Percentiles rank a stretch among this genome's conserved stretches.
Conservation (phyloP, 30 jellyfish, hydroid and myxozoan genomes). For the Hydractinia echinata region DNA sequence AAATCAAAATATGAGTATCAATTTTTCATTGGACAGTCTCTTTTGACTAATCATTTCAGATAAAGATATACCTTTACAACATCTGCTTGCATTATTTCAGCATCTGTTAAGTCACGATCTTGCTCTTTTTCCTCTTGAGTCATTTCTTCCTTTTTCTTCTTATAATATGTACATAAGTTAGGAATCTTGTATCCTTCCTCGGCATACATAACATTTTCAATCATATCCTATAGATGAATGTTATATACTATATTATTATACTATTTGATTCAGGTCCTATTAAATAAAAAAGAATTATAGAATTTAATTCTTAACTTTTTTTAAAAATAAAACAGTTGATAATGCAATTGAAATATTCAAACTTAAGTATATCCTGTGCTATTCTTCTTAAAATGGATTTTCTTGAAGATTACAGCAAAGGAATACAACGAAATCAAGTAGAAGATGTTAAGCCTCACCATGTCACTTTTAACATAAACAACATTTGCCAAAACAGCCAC, state of each 20-base stretch:
- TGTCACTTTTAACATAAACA: constrained; percentile 45
- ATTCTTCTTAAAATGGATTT: too few relatives aligned
- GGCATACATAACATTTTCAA: constrained; percentile 30
- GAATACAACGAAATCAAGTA: too few relatives aligned
- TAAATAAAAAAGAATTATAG: too few relatives aligned
- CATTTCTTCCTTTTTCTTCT: constrained; percentile 23
- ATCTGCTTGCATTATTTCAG: constrained; percentile 61
- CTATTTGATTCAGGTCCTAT: too few relatives aligned
- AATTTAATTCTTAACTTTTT: too few relatives aligned
- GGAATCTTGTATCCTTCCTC: constrained; percentile 39
- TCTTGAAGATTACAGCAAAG: too few relatives aligned
- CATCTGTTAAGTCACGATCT: constrained; percentile 58
- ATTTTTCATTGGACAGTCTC: too few relatives aligned
- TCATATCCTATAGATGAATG: constrained; percentile 27
- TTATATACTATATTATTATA: too few relatives aligned
- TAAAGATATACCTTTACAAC: constrained; percentile 64
- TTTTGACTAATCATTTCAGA: not conserved
- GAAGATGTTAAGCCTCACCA: constrained; percentile 31
- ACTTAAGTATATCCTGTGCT: too few relatives aligned
- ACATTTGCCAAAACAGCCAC: constrained; percentile 49
- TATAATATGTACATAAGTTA: constrained; percentile 41
- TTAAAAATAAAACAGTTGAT: too few relatives aligned
- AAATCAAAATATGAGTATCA: too few relatives aligned
- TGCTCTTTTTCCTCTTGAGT: constrained; percentile 43
- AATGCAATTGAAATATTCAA: too few relatives aligned